phyloP scores from a whole-genome alignment of 2,797 vertebrate species.

The Oreortyx pictus region DNA sequence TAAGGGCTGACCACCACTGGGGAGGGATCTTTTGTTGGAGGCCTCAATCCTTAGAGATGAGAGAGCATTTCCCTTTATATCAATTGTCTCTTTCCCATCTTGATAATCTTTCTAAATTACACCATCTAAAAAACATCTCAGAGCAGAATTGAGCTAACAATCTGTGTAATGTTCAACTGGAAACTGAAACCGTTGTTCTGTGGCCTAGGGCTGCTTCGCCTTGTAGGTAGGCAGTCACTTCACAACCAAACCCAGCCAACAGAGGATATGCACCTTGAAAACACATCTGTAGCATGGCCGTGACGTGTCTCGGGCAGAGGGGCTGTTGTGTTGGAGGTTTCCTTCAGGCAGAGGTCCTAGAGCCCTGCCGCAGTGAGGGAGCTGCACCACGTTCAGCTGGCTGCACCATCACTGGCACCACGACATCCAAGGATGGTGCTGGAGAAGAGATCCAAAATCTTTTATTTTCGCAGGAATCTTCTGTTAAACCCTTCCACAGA shows the following conservation, averaged over 20 bases:
- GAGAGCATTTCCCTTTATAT: too few species aligned
- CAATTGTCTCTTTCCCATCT: too few species aligned
- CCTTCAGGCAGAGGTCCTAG: neutral
- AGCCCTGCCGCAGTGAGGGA: neutral
- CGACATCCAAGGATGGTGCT: neutral
- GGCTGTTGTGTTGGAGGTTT: neutral
- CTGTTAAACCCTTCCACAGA: slow-evolving; percentile 11
- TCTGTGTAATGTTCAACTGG: neutral
- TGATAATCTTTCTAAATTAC: too few species aligned
- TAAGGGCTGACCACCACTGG: too few species aligned
- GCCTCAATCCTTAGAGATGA: too few species aligned
- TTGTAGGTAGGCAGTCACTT: neutral
- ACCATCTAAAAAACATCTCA: too few species aligned
- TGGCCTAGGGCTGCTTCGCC: neutral
- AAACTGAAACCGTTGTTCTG: neutral
- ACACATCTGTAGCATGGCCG: accelerated
- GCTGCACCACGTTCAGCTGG: neutral
- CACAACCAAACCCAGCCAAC: neutral
- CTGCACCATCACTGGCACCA: accelerated
- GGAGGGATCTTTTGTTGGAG: too few species aligned
- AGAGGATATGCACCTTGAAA: neutral
- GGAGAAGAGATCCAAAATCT: neutral
- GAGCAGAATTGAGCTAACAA: neutral
- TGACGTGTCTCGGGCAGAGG: accelerated
- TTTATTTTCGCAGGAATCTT: neutral